A percentile compares a stretch with the other conserved stretches of the same genome.
These are phyloP conservation scores for Hypomesus transpacificus DNA, from an alignment of 2,113 vertebrate genomes.

Conservation along the genomic window DNA sequence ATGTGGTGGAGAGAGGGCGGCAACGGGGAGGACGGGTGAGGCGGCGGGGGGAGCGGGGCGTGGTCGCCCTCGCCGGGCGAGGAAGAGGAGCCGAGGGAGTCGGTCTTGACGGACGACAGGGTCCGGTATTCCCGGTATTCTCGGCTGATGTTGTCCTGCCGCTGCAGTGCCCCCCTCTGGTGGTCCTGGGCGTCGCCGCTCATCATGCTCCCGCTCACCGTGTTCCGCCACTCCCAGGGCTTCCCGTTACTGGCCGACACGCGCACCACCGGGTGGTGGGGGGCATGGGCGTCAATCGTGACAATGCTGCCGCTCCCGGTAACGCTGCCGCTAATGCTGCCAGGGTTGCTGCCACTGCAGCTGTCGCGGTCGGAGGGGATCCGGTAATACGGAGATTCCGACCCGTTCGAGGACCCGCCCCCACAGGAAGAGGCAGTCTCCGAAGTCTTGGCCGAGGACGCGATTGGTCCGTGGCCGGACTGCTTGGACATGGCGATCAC, in stretches of 20 bases:
- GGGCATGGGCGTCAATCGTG: constrained; percentile 90
- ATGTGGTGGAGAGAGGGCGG: constrained; percentile 36
- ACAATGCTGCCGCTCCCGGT: constrained; percentile 84
- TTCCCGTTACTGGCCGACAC: constrained; percentile 79
- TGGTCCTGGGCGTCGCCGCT: constrained; percentile 73
- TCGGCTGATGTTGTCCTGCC: constrained; percentile 62
- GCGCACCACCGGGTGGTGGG: constrained; percentile 90
- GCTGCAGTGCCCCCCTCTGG: constrained; percentile 61
- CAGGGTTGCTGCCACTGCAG: constrained; percentile 67
- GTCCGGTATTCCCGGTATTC: constrained; percentile 70
- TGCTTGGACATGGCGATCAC: constrained; percentile 93
- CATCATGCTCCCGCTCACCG: constrained; percentile 61
- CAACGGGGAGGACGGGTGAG: constrained; percentile 27
- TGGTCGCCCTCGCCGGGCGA: constrained; percentile 65
- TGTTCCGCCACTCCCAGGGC: constrained; percentile 85
- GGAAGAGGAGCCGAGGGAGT: constrained; percentile 76
- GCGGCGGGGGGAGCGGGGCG: constrained; percentile 49
- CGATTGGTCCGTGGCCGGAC: constrained; percentile 68
- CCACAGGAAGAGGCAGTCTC: constrained; percentile 79
- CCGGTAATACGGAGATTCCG: constrained; percentile 88
- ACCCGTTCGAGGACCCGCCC: constrained; percentile 83
- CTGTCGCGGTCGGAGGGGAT: constrained; percentile 87
- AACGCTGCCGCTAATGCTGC: constrained; percentile 69
- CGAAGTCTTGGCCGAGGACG: constrained; percentile 70
- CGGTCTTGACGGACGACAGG: constrained; percentile 65